Conservation (phyloP, 2,888 invertebrate genomes). For the Terebella lapidaria region DNA sequence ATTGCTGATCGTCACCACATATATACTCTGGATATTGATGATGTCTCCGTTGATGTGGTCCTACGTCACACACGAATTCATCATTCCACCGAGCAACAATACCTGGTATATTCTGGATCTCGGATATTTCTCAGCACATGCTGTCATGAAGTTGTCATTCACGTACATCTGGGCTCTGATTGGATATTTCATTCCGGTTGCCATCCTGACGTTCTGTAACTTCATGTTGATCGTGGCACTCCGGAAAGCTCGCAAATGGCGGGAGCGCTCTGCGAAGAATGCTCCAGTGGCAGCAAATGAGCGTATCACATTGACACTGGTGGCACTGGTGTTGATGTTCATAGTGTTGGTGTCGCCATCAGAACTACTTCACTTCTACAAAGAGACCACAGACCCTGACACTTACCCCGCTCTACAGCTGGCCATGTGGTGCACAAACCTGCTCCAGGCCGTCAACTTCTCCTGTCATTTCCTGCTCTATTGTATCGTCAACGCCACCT, state of each 20-base stretch:
- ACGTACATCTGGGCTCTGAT: conserved; percentile 35
- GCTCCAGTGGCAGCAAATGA: too few species aligned
- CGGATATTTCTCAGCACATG: conserved; percentile 11
- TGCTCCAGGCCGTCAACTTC: too few species aligned
- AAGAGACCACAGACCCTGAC: too few species aligned
- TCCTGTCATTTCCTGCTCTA: too few species aligned
- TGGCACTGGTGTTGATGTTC: too few species aligned
- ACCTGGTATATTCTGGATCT: conserved; percentile 15
- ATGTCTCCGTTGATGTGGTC: conserved; percentile 17
- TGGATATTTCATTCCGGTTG: conserved; percentile 44
- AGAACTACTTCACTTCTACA: too few species aligned
- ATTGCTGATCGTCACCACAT: conserved; percentile 30
- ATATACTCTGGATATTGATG: conserved; percentile 12
- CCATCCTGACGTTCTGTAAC: conserved; percentile 43
- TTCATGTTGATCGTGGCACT: conserved; percentile 35
- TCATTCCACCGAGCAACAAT: conserved; percentile 2
- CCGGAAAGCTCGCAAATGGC: conserved; percentile 12
- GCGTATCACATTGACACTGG: too few species aligned
- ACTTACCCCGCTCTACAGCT: too few species aligned
- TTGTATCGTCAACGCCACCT: too few species aligned
- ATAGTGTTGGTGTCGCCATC: too few species aligned
- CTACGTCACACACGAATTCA: conserved; percentile 5
- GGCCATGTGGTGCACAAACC: too few species aligned
- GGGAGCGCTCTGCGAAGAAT: too few species aligned
- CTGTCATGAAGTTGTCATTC: conserved; percentile 9